Evolutionary conservation across 2,797 vertebrate species (phyloP), one percentile per base, ranked within the genome.

Genomic region (Pogonophryne albipinna): DNA sequence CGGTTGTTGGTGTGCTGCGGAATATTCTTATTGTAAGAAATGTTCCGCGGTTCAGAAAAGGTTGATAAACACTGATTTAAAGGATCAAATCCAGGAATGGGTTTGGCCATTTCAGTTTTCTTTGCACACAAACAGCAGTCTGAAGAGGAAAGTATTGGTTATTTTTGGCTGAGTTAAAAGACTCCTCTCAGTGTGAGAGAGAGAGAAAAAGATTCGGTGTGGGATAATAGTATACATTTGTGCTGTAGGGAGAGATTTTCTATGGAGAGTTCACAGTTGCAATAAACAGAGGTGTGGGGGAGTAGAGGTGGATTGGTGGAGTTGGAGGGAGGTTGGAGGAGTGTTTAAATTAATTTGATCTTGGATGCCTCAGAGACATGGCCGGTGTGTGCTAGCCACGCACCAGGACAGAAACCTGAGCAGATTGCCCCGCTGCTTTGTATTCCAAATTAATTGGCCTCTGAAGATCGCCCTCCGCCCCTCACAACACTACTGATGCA

Each of bases 371-470:
- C 75, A 44, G 89, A 93, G 92, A 91, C 82, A 13, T 42, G 78
- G 71, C 81, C 75, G 79, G 81, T 81, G 88, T 89, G 90, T 88
- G 85, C 49, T 66, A 60, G 80, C 82, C 79, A 76, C 65, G 78
- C 71, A 80, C 89, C 85, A 83, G 61, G 89, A 84, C 89, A 85
- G 89, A 90, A 89, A 91, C 88, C 87, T 79, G 90, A 94, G 90
- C 93, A 94, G 94, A 94, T 93, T 94, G 94, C 86, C 51, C 78
- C 23, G 34, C 92, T 95, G 92, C 86, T 95, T 95, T 95, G 92
- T 94, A 93, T 95, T 95, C 93, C 89, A 91, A 83, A 93, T 93
- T 95, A 95, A 95, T 95, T 95, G 94, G 94, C 94, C 95, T 95
- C 94, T 88, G 90, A 94, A 95, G 94, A 94, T 91, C 56, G 53